Evolutionary conservation across 2,888 invertebrate genomes (phyloP).

Genomic region (Arctia plantaginis): DNA sequence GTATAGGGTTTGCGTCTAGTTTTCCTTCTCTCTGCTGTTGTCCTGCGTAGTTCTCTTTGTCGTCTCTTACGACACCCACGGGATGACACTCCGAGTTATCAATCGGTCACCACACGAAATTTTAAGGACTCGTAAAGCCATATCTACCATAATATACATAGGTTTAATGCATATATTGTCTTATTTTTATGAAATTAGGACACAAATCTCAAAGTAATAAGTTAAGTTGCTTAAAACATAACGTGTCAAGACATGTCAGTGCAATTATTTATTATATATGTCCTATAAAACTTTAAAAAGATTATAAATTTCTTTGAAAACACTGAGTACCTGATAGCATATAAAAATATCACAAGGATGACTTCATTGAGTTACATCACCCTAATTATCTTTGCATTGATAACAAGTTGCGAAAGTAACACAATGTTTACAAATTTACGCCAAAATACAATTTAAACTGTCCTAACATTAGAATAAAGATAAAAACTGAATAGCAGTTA

Average conservation of each 20-base stretch:
- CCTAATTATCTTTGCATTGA: constrained; percentile 45
- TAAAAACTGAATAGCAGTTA: background rate
- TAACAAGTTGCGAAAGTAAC: constrained; percentile 29
- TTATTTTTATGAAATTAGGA: too few relatives aligned
- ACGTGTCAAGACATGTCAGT: background rate
- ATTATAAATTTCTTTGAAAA: background rate
- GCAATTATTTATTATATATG: background rate
- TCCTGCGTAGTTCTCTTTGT: too few relatives aligned
- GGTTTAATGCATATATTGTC: too few relatives aligned
- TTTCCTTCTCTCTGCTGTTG: too few relatives aligned
- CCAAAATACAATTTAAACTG: background rate
- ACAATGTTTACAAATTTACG: constrained; percentile 11
- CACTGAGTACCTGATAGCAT: constrained; percentile 25
- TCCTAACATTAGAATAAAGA: background rate
- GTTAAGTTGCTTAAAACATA: background rate
- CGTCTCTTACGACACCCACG: too few relatives aligned
- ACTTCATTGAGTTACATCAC: constrained; percentile 45
- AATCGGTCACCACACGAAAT: too few relatives aligned
- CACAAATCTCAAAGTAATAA: too few relatives aligned
- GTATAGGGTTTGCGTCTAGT: too few relatives aligned
- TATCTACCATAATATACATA: too few relatives aligned
- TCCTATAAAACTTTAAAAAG: background rate
- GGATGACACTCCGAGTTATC: too few relatives aligned
- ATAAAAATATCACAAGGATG: constrained; percentile 34
- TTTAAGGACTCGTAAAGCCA: too few relatives aligned